Evolutionary conservation across 2,797 vertebrate genomes (phyloP), one percentile per base, ranked within the genome.

Genomic region (Rhabdomys pumilio): DNA sequence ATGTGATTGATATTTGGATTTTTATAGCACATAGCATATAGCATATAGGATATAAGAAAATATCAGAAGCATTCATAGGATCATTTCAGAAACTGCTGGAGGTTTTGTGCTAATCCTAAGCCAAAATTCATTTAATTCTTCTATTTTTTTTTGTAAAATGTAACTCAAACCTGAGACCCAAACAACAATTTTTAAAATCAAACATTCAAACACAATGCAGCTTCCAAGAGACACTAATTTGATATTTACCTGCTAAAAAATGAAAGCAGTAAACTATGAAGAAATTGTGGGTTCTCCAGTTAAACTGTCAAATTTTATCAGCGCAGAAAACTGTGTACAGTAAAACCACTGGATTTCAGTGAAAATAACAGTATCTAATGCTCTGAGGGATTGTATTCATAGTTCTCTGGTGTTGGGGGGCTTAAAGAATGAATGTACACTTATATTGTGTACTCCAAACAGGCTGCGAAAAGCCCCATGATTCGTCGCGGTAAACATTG

Each of bases 401-500:
- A 12, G 15, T 20, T 41, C 5, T 6, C 3, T 72, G 17, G 26
- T 31, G 26, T 12, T 31, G n/a, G 3, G 3, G 3, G n/a, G 2
- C 53, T 20, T 41, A 29, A 31, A 41, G 15, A 29, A 44, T 57
- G 50, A 50, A 50, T 50, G 50, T 50, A 24, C 7, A 12, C 15
- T 14, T 0, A 10, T 19, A 4, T 2, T 29, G 13, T 29, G 24
- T 4, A 15, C 4, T 57, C 41, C 50, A 69, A 55, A 72, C 31
- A 87, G 47, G 20, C 17, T 22, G 1, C 26, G 10, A 31, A 29
- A 31, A 31, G 17, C 4, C 29, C 0, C 6, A 44, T 2, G 6
- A 59, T 41, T 20, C 14, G 4, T 17, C 10, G 22, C 6, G 31
- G 12, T 20, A 59, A 76, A 59, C 38, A 31, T 12, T 4, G 10